Evolutionary conservation across 1,140 invertebrate species (phyloP), one percentile per base, ranked within the genome.

Genomic region (Zaprionus lachaisei): DNA sequence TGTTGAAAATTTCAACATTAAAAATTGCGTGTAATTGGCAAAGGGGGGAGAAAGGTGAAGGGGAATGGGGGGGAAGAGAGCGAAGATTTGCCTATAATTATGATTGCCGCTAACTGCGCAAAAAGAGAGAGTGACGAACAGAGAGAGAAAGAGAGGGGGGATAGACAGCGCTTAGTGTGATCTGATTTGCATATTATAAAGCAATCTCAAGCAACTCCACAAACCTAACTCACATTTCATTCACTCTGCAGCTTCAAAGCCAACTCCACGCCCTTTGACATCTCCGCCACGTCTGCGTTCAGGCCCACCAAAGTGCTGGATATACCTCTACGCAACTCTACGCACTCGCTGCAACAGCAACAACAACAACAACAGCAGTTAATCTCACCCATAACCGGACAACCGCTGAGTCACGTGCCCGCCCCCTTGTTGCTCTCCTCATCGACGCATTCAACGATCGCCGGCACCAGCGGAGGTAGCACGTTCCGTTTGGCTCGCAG

Each of bases 241-340:
- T 20, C 12, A 41, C n/a, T 28, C 24, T 77, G n/a, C 76, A 92
- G 91, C 91, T 92, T 92, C 38, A 92, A 92, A 91, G 87, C 83
- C 64, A 92, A 82, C 72, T 82, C 82, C 51, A 82, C 90, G 77
- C 83, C 91, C 71, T 85, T 91, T 44, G 86, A 85, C 76, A 90
- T 90, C 71, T 91, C 86, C 69, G 75, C 77, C 63, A 71, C 83
- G 47, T 92, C 91, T 61, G 91, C 91, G 31, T 92, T 92, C 17
- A 92, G 87, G 77, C 91, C 90, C 56, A 91, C 91, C 61, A 92
- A 87, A 62, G 83, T 81, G 44, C 63, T 92, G 77, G 91, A 92
- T 56, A 89, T 92, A 17, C 41, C 41, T 62, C 74, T 14, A 51
- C 47, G 85, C 41, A 54, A 66, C 31, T 41, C 34, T 38, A 26